Percentiles rank a stretch among this genome's conserved stretches.
These are phyloP conservation scores for Podargus strigoides DNA, from an alignment of 2,797 vertebrate genomes.

Conservation along the genomic window DNA sequence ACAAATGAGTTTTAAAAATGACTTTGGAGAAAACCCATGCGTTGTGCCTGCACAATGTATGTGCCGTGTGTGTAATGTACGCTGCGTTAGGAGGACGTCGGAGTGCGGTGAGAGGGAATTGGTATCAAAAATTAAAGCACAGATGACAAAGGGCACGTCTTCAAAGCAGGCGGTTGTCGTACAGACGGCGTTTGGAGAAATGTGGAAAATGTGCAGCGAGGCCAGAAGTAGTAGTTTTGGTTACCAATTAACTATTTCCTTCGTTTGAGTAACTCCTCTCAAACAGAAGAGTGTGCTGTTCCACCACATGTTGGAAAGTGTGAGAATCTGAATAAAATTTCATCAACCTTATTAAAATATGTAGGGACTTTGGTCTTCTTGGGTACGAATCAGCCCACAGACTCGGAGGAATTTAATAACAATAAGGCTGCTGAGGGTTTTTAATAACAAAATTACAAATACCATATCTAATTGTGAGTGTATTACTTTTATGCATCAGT, in stretches of 20 bases:
- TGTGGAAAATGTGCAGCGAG: conserved; percentile 36
- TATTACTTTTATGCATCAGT: conserved; percentile 76
- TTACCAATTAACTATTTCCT: conserved; percentile 73
- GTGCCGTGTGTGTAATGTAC: neutral
- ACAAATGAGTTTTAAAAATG: conserved; percentile 32
- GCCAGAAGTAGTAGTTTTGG: conserved; percentile 61
- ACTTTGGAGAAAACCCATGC: conserved; percentile 18
- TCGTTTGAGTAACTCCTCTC: conserved; percentile 76
- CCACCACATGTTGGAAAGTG: conserved; percentile 76
- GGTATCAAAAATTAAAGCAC: neutral
- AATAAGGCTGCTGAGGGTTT: conserved; percentile 75
- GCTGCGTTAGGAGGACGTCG: neutral
- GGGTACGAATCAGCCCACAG: conserved; percentile 74
- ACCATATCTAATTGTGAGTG: conserved; percentile 75
- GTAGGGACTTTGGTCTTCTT: conserved; percentile 73
- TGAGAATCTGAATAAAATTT: conserved; percentile 76
- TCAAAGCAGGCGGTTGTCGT: neutral
- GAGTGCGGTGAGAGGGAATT: neutral
- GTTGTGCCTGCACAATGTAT: neutral
- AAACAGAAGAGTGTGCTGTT: conserved; percentile 85
- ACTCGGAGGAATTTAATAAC: conserved; percentile 76
- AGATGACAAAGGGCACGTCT: conserved; percentile 22
- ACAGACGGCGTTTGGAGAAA: conserved; percentile 16
- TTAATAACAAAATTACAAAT: conserved; percentile 82
- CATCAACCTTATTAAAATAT: conserved; percentile 76